Percentiles rank a stretch among this genome's conserved stretches.
phyloP scores from a whole-genome alignment of 2,888 invertebrate genomes.

The Cantharis flavilabris region DNA sequence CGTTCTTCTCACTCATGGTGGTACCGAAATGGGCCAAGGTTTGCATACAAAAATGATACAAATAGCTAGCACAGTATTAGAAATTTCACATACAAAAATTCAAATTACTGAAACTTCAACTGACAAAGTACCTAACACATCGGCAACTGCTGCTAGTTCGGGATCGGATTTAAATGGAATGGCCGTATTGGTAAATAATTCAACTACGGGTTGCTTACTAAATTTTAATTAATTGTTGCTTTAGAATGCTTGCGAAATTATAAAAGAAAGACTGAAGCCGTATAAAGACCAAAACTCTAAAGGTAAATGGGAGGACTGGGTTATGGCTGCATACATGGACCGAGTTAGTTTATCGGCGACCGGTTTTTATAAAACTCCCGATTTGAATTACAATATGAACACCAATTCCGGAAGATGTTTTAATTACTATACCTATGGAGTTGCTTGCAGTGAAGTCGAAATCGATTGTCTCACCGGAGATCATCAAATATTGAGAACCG shows the following conservation, averaged over 20 bases:
- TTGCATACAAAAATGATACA: slow-evolving; percentile 95
- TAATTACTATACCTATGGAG: slow-evolving; percentile 87
- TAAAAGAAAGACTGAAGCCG: slow-evolving; percentile 75
- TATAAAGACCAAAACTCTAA: slow-evolving; percentile 75
- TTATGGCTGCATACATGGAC: slow-evolving; percentile 74
- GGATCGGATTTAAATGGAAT: slow-evolving; percentile 91
- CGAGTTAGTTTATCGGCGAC: slow-evolving; percentile 80
- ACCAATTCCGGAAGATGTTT: slow-evolving; percentile 75
- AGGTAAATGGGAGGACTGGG: slow-evolving; percentile 85
- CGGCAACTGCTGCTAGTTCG: slow-evolving; percentile 86
- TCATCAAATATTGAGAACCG: slow-evolving; percentile 83
- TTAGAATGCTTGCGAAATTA: slow-evolving; percentile 76
- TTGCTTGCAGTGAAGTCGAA: slow-evolving; percentile 86
- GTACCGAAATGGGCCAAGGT: slow-evolving; percentile 98
- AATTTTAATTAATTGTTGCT: slow-evolving; percentile 22
- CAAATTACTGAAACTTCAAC: slow-evolving; percentile 84
- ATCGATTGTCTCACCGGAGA: slow-evolving; percentile 94
- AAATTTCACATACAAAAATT: slow-evolving; percentile 72
- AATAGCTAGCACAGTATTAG: slow-evolving; percentile 77
- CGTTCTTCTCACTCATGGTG: slow-evolving; percentile 86
- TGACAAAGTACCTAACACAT: slow-evolving; percentile 90
- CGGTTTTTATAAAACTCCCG: slow-evolving; percentile 80
- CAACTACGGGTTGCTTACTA: not conserved
- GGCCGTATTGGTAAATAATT: slow-evolving; percentile 71
- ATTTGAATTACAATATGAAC: slow-evolving; percentile 71